Conservation (phyloP, 2,113 vertebrate genomes). For the Prunella fulvescens region DNA sequence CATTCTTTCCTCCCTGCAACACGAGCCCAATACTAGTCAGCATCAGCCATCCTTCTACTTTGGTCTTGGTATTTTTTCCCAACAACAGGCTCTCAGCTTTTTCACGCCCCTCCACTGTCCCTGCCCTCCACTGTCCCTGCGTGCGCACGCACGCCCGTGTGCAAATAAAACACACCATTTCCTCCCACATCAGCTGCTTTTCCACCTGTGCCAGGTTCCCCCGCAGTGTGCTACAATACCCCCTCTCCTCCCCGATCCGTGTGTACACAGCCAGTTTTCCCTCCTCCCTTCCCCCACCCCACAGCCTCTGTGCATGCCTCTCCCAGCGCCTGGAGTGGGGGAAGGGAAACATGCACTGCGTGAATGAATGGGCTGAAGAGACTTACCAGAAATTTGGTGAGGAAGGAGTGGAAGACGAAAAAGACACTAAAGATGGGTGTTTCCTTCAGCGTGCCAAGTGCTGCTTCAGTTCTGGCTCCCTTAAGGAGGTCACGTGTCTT, state of each 20-base stretch:
- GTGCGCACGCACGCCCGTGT: background rate
- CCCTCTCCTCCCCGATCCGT: background rate
- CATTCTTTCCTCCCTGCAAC: background rate
- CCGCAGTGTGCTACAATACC: background rate
- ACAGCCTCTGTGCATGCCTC: background rate
- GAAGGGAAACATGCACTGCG: conserved; percentile 8
- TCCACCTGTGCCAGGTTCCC: background rate
- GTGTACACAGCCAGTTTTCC: background rate
- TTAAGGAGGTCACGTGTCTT: background rate
- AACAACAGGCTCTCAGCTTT: background rate
- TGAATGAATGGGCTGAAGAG: conserved; percentile 29
- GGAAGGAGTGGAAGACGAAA: background rate
- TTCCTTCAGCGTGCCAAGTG: background rate
- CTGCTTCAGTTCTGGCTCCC: background rate
- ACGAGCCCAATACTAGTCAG: background rate
- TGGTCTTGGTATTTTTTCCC: background rate
- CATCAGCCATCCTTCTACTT: background rate
- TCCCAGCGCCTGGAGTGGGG: conserved; percentile 1
- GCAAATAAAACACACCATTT: background rate
- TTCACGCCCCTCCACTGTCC: background rate
- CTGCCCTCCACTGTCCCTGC: background rate
- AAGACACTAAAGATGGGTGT: background rate
- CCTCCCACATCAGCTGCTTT: background rate
- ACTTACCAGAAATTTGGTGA: conserved; percentile 55
- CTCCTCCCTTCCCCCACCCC: conserved; percentile 30